A percentile compares a stretch with the other conserved stretches of the same genome.
Evolutionary conservation across 1,140 invertebrate genomes (phyloP).

Genomic region (Leptestheria dahalacensis): DNA sequence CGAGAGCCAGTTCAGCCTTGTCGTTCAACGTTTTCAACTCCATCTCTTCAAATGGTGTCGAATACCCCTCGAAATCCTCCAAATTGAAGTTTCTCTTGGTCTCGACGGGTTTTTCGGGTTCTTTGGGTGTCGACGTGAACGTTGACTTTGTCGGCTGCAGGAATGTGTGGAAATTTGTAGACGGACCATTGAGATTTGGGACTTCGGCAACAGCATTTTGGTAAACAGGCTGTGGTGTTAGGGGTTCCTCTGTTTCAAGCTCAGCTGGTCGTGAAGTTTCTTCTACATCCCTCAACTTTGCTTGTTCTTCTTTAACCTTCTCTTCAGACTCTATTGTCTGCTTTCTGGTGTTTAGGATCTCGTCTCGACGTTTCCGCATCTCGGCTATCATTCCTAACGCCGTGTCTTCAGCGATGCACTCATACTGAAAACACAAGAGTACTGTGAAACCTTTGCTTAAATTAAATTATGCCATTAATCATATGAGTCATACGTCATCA

Average conservation of each 20-base stretch:
- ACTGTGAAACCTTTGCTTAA: neutral
- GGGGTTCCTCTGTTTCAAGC: too few species aligned
- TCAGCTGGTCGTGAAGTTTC: too few species aligned
- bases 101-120: neutral
- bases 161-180: neutral
- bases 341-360: too few species aligned
- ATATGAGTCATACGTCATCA: conserved; percentile 15
- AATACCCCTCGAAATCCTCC: conserved; percentile 73
- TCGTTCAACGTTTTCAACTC: conserved; percentile 81
- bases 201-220: too few species aligned
- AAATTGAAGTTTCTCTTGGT: conserved; percentile 35
- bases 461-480: neutral
- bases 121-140: neutral
- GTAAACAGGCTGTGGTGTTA: too few species aligned
- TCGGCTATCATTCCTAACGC: too few species aligned
- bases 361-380: too few species aligned
- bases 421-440: neutral
- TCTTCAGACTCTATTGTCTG: too few species aligned
- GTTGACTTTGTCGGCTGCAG: conserved; percentile 16
- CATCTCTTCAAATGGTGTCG: conserved; percentile 77
- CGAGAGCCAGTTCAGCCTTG: conserved; percentile 65
- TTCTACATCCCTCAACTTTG: too few species aligned
- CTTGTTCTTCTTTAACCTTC: too few species aligned
- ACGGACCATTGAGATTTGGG: neutral
- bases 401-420: neutral